Evolutionary conservation across 2,888 invertebrate genomes (phyloP), one percentile per base, ranked within the genome.

Genomic region (Philopedon plagiatum): DNA sequence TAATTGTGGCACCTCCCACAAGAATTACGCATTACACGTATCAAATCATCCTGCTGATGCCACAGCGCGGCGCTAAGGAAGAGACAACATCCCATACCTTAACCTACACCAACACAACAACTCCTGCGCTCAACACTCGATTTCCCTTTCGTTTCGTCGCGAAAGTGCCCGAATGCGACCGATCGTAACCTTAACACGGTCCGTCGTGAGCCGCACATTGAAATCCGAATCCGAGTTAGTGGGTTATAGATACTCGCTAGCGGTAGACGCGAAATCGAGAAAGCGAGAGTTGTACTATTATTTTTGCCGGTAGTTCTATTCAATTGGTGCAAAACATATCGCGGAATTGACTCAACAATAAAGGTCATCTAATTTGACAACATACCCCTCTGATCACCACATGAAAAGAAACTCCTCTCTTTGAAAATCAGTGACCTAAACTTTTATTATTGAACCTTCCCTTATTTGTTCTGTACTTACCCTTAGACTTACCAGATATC

Each of bases 101-200:
- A 73, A 73, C 73, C 73, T 73, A 73, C 73, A 69, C 73, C 73
- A 73, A 73, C 73, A 73, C 61, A 51, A 69, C 68, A 73, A 68
- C 67, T 72, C 68, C 68, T 73, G 73, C 68, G 63, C 73, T 60
- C 18, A 39, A 32, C 49, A 58, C 54, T 34, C 73, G 63, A 70
- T 70, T 73, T 73, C 73, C 69, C 73, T 73, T 73, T 73, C 73
- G 70, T 70, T 73, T 60, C 44, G 66, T 32, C 11, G 34, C 73
- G 69, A 65, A 58, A 21, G 61, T 18, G 56, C 26, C 37, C 73
- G 73, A 73, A 44, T 26, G 11, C 18, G 21, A 26, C 57, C 66
- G 67, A 61, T 49, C 58, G 39, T 39, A 44, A 46, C 61, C 61
- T 57, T 64, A 69, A 64, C 66, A 66, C 67, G 70, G 71, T 71